A percentile compares a stretch with the other conserved stretches of the same genome.
Evolutionary conservation across 92 coral and sea anemone species (phyloP).

Genomic region (Epizoanthus rinbou): DNA sequence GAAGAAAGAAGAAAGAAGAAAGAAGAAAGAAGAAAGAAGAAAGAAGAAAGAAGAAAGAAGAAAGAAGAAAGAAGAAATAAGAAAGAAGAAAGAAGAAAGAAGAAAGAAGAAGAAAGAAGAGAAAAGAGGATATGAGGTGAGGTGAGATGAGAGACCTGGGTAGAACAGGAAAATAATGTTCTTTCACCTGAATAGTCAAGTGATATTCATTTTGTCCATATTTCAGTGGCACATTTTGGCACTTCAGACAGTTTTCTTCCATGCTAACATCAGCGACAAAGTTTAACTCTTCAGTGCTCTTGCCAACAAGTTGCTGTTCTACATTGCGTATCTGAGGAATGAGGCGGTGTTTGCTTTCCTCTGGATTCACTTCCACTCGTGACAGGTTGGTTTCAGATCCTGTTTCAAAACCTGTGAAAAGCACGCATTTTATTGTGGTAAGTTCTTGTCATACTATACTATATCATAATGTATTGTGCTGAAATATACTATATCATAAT

Average conservation of each 20-base stretch:
- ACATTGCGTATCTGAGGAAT: conserved; percentile 16
- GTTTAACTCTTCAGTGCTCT: conserved; percentile 74
- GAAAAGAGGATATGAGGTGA: no score
- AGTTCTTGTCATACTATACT: no score
- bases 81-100: no score
- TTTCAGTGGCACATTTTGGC: conserved; percentile 76
- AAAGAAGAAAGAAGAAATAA: no score
- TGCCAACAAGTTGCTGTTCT: conserved; percentile 50
- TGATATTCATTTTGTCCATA: conserved; percentile 74
- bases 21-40: no score
- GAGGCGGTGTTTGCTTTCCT: conserved; percentile 13
- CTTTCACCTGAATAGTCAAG: conserved; percentile 73
- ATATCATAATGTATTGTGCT: no score
- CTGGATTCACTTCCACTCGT: background rate
- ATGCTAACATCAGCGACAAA: conserved; percentile 59
- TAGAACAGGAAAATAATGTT: no score
- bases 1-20: no score
- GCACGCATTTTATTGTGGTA: background rate
- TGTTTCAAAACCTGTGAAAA: background rate
- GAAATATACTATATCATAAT: no score
- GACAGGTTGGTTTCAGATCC: background rate
- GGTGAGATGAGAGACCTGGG: no score
- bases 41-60: no score
- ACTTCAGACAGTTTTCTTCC: conserved; percentile 64
- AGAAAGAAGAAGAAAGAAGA: no score